phyloP scores from a whole-genome alignment of 2,888 invertebrate genomes.

The Lasioglossum marginatum region DNA sequence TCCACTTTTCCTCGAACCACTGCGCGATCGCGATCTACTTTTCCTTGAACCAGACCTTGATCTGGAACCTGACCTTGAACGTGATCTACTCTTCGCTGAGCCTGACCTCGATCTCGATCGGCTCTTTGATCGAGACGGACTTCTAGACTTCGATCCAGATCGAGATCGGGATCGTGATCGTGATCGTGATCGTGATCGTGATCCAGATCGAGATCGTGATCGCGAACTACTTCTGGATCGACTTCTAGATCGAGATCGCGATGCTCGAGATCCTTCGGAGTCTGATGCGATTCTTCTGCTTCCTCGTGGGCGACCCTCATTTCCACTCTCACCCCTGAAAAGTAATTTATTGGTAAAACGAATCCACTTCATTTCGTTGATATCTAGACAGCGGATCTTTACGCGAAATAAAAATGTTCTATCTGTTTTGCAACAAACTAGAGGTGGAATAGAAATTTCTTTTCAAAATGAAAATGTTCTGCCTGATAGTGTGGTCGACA shows the following conservation, averaged over 20 bases:
- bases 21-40: conserved; percentile 77
- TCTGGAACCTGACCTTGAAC: conserved; percentile 79
- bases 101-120: conserved; percentile 81
- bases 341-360: background rate
- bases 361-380: background rate
- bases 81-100: conserved; percentile 80
- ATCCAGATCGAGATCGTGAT: conserved; percentile 81
- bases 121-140: conserved; percentile 80
- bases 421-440: too few relatives aligned
- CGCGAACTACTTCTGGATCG: conserved; percentile 75
- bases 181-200: conserved; percentile 76
- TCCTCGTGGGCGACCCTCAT: conserved; percentile 84
- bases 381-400: too few relatives aligned
- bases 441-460: too few relatives aligned
- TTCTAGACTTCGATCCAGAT: conserved; percentile 79
- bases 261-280: conserved; percentile 86
- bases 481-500: too few relatives aligned
- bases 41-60: conserved; percentile 81
- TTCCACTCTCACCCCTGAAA: conserved; percentile 83
- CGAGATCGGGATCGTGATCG: conserved; percentile 81
- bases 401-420: too few relatives aligned
- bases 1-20: conserved; percentile 81
- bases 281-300: conserved; percentile 88
- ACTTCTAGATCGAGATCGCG: conserved; percentile 76
- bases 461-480: too few relatives aligned